Conservation (phyloP, 2,888 invertebrate genomes). For the Drosophila yooni region DNA sequence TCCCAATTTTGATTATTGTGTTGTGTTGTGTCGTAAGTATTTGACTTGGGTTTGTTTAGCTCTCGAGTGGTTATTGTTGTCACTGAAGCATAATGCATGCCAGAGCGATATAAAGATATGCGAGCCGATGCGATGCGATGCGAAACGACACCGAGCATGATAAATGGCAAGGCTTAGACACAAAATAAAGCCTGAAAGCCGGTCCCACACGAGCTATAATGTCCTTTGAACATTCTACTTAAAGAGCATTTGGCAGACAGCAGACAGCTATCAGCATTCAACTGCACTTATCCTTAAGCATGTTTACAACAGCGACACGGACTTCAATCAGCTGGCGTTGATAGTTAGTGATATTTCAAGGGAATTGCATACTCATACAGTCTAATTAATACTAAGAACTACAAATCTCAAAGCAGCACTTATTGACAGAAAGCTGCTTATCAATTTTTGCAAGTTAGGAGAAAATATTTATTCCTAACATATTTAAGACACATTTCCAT, state of each 20-base stretch:
- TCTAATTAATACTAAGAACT: not conserved
- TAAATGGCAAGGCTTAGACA: conserved; percentile 62
- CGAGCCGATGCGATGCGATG: conserved; percentile 17
- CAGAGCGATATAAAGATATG: conserved; percentile 46
- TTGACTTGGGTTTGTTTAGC: conserved; percentile 54
- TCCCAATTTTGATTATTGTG: conserved; percentile 36
- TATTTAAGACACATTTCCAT: not conserved
- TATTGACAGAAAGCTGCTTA: not conserved
- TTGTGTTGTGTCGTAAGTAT: conserved; percentile 28
- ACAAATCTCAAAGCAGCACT: not conserved
- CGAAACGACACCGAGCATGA: conserved; percentile 47
- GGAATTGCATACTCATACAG: not conserved
- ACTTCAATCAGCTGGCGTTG: conserved; percentile 47
- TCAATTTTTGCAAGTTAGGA: not conserved
- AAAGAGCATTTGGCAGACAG: conserved; percentile 50
- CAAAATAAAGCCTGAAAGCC: conserved; percentile 51
- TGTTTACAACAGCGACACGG: conserved; percentile 31
- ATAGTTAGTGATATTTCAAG: not conserved
- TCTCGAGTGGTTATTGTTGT: conserved; percentile 76
- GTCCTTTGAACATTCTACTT: conserved; percentile 45
- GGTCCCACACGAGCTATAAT: conserved; percentile 23
- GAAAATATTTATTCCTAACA: conserved; percentile 3
- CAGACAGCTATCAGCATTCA: conserved; percentile 35
- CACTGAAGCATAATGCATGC: conserved; percentile 62
- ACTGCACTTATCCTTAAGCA: conserved; percentile 64